Evolutionary conservation across 2,113 vertebrate genomes (phyloP).

Genomic region (Microtus montanus): DNA sequence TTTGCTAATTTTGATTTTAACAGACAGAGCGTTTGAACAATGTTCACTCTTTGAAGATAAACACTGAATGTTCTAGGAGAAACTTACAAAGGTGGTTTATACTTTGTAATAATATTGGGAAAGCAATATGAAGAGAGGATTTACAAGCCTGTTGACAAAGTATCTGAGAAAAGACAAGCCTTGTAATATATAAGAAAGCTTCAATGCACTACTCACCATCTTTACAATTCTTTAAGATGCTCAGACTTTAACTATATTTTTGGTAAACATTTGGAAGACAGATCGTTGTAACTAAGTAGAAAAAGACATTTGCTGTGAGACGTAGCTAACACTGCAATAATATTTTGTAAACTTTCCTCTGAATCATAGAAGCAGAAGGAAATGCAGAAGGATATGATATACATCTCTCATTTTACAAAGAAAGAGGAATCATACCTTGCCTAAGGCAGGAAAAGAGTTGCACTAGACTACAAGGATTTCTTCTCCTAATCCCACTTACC

Average conservation of each 20-base stretch:
- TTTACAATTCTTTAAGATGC: conserved; percentile 19
- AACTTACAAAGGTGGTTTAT: conserved; percentile 28
- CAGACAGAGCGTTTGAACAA: not conserved
- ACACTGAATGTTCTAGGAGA: not conserved
- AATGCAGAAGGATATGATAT: not conserved
- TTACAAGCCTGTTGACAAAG: not conserved
- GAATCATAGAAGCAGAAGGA: not conserved
- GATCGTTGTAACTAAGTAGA: not conserved
- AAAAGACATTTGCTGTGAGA: not conserved
- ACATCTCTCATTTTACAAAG: conserved; percentile 3
- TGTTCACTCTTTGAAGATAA: conserved; percentile 14
- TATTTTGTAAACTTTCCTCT: conserved; percentile 31
- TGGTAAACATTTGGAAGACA: conserved; percentile 11
- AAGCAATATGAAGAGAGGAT: not conserved
- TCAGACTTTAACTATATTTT: not conserved
- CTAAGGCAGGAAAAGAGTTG: not conserved
- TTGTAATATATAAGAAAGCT: not conserved
- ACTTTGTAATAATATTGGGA: not conserved
- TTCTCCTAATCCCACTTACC: not conserved
- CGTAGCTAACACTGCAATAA: not conserved
- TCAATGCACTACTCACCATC: conserved; percentile 27
- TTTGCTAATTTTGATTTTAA: conserved; percentile 49
- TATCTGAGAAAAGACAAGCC: conserved; percentile 2
- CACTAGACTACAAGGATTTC: not conserved
- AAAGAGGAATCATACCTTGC: conserved; percentile 8